Evolutionary conservation across 1,140 invertebrate genomes (phyloP), one percentile per base, ranked within the genome.

Genomic region (Eulimnadia texana): DNA sequence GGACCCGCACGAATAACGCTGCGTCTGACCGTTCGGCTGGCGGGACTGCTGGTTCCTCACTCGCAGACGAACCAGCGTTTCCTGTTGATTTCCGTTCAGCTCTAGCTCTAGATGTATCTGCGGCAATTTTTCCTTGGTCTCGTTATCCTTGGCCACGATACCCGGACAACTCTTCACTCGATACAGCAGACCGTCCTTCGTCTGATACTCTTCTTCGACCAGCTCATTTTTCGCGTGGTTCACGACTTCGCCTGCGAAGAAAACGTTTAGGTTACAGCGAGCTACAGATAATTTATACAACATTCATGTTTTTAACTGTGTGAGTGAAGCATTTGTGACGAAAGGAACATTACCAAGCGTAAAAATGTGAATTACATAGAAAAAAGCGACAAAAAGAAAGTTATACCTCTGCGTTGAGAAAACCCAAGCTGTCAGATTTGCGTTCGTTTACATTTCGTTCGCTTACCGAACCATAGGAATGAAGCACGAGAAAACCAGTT

Each of bases 1-100:
- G 13, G 60, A 50, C 20, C 60, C 60, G 42, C 60, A 61, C 22
- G 60, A 61, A 33, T 61, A 61, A 27, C 60, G 60, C 27, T 61
- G 51, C 52, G 50, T 60, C n/a, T 50, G 58, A 49, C 50, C 52
- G 19, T 61, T 29, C 20, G 50, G 27, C 29, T 51, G 51, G 16
- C 16, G 6, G 16, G 51, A 29, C 13, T 29, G 50, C 20, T 28
- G 24, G 27, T 29, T 27, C n/a, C 24, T 16, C 49, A 61, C 60
- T 29, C 60, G 24, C 60, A 54, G 42, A 3, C 27, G 50, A 13
- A 61, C 50, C 19, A 20, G 3, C 27, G 52, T 53, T 24, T 54
- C 49, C 28, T 57, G 55, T n/a, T 25, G 55, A 28, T 28, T 27
- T 10, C 27, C 24, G n/a, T 27, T 61, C 33, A 61, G 19, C 53